These are phyloP conservation scores for Carcinoscorpius rotundicauda DNA, from an alignment of 1,140 invertebrate species.

Conservation along the genomic window DNA sequence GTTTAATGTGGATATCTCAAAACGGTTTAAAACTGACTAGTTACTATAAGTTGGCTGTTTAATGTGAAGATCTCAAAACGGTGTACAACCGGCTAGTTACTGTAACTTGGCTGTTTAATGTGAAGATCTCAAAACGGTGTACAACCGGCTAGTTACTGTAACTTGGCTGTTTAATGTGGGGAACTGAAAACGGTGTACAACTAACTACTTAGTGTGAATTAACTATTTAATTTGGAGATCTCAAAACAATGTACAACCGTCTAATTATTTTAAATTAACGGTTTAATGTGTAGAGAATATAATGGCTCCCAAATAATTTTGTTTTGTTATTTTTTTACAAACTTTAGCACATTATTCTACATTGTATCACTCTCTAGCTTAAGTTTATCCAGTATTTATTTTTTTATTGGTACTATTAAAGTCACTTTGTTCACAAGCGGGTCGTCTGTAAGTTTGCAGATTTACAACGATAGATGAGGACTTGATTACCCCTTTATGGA, in stretches of 20 bases:
- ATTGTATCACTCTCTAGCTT: too few species aligned
- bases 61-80: neutral
- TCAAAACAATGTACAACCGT: conserved; percentile 63
- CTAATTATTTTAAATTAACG: conserved; percentile 48
- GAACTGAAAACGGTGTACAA: neutral
- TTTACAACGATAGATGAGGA: too few species aligned
- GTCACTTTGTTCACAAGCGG: too few species aligned
- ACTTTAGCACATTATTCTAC: too few species aligned
- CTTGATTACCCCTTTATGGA: too few species aligned
- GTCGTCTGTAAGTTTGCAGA: too few species aligned
- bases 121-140: conserved; percentile 50
- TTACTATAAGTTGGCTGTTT: conserved; percentile 39
- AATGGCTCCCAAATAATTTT: too few species aligned
- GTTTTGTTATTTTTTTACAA: too few species aligned
- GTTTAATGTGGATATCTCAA: conserved; percentile 40
- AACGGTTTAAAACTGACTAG: conserved; percentile 71
- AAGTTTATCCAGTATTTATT: too few species aligned
- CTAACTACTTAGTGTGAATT: too few species aligned
- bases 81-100: too few species aligned
- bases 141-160: conserved; percentile 66
- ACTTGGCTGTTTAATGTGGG: conserved; percentile 11
- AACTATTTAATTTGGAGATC: conserved; percentile 37
- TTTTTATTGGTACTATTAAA: too few species aligned
- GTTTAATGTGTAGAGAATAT: neutral
- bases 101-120: conserved; percentile 27